phyloP scores from a whole-genome alignment of 2,797 vertebrate genomes.

The Chelon labrosus region DNA sequence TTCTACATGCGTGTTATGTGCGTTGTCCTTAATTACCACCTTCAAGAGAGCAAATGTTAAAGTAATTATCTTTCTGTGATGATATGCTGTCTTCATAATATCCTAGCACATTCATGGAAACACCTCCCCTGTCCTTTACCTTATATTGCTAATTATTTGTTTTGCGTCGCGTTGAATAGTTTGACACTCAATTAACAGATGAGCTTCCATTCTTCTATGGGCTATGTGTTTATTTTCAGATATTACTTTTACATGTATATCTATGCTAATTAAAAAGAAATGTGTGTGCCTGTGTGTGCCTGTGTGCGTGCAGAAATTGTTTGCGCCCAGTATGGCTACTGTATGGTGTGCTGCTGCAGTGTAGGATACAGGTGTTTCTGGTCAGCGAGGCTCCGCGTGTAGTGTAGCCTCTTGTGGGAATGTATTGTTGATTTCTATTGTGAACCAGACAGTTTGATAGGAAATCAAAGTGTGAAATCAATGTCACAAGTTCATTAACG shows the following conservation, averaged over 20 bases:
- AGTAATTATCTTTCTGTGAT: constrained; percentile 57
- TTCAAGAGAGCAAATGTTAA: constrained; percentile 34
- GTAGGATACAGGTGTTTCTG: constrained; percentile 56
- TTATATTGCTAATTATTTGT: constrained; percentile 68
- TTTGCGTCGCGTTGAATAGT: constrained; percentile 58
- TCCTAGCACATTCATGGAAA: constrained; percentile 40
- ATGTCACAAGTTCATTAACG: constrained; percentile 83
- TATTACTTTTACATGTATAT: constrained; percentile 54
- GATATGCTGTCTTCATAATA: constrained; percentile 41
- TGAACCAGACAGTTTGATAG: constrained; percentile 76
- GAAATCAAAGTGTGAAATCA: constrained; percentile 82
- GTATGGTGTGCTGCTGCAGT: constrained; percentile 6
- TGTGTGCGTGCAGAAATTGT: constrained; percentile 3
- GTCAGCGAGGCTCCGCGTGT: constrained; percentile 29
- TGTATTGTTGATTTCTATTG: constrained; percentile 70
- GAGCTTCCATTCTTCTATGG: constrained; percentile 45
- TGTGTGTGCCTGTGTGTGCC: neutral
- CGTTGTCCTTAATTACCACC: constrained; percentile 40
- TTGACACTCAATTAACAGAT: constrained; percentile 75
- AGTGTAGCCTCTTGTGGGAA: constrained; percentile 51
- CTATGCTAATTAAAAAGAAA: constrained; percentile 57
- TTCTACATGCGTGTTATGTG: constrained; percentile 4
- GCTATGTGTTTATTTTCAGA: constrained; percentile 49
- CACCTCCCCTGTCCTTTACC: constrained; percentile 56
- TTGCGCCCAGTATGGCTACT: constrained; percentile 21